Evolutionary conservation across 1,140 invertebrate species (phyloP).

Genomic region (Dreissena rostriformis): DNA sequence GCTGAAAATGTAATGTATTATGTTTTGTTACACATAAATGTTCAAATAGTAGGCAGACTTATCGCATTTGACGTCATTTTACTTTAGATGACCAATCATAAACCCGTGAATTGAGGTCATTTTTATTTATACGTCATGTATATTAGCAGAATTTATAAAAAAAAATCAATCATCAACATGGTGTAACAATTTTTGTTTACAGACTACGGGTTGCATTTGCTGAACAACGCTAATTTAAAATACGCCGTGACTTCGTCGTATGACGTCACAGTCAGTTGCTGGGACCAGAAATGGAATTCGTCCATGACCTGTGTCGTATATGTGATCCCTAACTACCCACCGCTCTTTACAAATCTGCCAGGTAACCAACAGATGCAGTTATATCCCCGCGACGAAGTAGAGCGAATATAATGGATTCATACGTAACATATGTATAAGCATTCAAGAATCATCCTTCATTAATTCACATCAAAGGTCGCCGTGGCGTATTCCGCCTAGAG

Average conservation of each 20-base stretch:
- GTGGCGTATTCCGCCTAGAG: background rate
- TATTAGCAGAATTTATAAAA: background rate
- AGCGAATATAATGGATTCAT: background rate
- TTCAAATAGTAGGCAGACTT: background rate
- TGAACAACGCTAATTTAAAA: slow-evolving; percentile 8
- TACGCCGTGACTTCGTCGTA: slow-evolving; percentile 7
- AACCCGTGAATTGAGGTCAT: background rate
- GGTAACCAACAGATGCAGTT: background rate
- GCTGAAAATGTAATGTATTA: background rate
- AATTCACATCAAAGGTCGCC: background rate
- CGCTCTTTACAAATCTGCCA: slow-evolving; percentile 24
- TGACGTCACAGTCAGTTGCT: slow-evolving; percentile 10
- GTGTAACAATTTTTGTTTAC: background rate
- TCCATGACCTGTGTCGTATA: background rate
- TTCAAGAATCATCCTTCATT: background rate
- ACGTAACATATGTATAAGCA: background rate
- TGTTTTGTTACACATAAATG: background rate
- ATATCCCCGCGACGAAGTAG: background rate
- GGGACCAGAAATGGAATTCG: slow-evolving; percentile 5
- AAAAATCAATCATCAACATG: background rate
- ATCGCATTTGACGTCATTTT: background rate
- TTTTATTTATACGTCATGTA: background rate
- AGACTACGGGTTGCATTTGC: slow-evolving; percentile 22
- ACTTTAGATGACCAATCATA: background rate
- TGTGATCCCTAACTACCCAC: slow-evolving; percentile 14